Evolutionary conservation across 2,888 invertebrate species (phyloP).

Genomic region (Stenurella melanura): DNA sequence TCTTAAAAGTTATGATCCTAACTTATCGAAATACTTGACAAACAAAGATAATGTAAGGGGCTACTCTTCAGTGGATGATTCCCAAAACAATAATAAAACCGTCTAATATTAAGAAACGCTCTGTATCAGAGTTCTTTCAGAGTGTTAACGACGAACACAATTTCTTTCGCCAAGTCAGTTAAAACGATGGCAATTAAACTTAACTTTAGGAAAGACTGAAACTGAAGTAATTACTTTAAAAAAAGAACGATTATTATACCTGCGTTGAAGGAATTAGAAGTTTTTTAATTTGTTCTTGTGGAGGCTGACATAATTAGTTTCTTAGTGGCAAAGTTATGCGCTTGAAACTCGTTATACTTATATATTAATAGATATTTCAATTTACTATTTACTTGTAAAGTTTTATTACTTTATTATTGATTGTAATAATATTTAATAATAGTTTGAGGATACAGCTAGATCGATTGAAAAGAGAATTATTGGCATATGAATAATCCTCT

Average conservation of each 20-base stretch:
- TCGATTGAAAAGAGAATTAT: too few relatives aligned
- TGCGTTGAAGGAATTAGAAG: slow-evolving; percentile 8
- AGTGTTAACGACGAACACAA: slow-evolving; percentile 24
- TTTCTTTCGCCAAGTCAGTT: slow-evolving; percentile 19
- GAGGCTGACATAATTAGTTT: background rate
- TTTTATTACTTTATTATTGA: background rate
- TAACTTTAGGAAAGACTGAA: slow-evolving; percentile 17
- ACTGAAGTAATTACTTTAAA: slow-evolving; percentile 34
- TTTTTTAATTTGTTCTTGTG: slow-evolving; percentile 18
- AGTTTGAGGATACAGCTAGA: too few relatives aligned
- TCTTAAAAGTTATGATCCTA: background rate
- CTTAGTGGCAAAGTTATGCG: background rate
- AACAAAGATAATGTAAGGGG: background rate
- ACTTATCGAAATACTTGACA: background rate
- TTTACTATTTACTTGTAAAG: background rate
- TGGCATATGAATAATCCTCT: too few relatives aligned
- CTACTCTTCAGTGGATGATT: background rate
- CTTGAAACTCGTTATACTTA: background rate
- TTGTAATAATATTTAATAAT: too few relatives aligned
- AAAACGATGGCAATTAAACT: slow-evolving; percentile 37
- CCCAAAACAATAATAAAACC: background rate
- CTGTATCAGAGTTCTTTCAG: background rate
- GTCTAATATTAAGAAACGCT: background rate
- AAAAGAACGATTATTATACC: slow-evolving; percentile 21
- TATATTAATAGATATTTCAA: background rate